Conservation (phyloP, 2,797 vertebrate species). For the Steatocranus sp. region DNA sequence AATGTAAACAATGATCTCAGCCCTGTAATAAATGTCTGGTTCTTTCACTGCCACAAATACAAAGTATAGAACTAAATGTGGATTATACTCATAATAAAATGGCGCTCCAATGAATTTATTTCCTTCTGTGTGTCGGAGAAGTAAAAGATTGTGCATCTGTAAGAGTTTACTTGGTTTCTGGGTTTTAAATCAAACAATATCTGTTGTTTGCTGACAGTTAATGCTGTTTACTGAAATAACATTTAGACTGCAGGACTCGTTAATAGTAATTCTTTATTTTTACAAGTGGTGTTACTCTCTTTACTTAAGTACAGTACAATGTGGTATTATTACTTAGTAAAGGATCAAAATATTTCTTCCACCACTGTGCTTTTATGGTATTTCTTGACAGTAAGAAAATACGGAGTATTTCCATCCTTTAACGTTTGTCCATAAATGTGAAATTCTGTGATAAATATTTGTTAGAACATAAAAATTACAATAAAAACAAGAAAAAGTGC, state of each 20-base stretch:
- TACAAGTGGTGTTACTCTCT: background rate
- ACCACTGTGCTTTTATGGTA: background rate
- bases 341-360: background rate
- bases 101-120: background rate
- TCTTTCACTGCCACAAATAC: background rate
- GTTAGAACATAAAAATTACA: background rate
- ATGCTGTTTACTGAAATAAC: background rate
- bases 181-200: background rate
- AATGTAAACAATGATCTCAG: background rate
- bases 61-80: background rate
- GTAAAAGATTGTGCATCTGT: accelerated
- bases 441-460: background rate
- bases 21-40: accelerated
- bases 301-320: background rate
- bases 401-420: background rate
- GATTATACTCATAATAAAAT: background rate
- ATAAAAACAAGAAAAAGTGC: slow-evolving; percentile 33
- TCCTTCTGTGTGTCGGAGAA: background rate
- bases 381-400: background rate
- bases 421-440: background rate
- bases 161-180: accelerated
- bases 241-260: background rate
- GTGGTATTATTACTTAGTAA: background rate
- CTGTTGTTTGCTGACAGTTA: background rate
- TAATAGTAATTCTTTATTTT: background rate